Percentiles rank a stretch among this genome's conserved stretches.
Evolutionary conservation across 2,797 vertebrate genomes (phyloP).

Genomic region (Xenentodon cancila): DNA sequence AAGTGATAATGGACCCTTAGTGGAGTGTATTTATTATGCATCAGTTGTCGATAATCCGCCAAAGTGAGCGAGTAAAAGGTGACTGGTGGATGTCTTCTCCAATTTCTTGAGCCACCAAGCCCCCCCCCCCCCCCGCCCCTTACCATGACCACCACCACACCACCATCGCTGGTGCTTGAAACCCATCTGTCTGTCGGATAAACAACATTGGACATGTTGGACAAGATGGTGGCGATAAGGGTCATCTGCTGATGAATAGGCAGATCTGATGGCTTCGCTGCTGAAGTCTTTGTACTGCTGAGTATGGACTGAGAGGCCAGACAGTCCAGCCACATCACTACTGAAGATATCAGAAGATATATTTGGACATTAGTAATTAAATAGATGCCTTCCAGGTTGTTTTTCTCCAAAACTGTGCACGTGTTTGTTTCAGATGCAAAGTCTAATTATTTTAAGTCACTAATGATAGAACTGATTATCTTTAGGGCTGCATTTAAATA

Average conservation of each 20-base stretch:
- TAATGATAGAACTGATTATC: neutral
- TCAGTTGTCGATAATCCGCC: conserved; percentile 87
- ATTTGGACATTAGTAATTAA: neutral
- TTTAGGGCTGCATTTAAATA: neutral
- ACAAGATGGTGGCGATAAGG: conserved; percentile 73
- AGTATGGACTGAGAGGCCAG: neutral
- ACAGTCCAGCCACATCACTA: neutral
- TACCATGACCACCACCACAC: neutral
- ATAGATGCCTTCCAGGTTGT: neutral
- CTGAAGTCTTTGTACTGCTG: conserved; percentile 7
- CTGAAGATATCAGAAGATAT: neutral
- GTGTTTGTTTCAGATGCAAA: too few species aligned
- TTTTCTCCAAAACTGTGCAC: neutral
- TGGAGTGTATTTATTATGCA: conserved; percentile 92
- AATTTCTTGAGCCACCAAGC: conserved; percentile 70
- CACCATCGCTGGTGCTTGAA: conserved; percentile 20
- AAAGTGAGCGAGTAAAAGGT: conserved; percentile 86
- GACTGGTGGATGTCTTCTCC: conserved; percentile 84
- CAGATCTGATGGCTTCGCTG: conserved; percentile 25
- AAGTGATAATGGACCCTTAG: conserved; percentile 89
- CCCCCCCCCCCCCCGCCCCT: neutral
- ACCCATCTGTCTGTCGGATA: conserved; percentile 58
- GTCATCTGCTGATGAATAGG: conserved; percentile 49
- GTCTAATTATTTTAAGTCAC: neutral
- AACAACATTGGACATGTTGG: conserved; percentile 69